Conservation (phyloP, 1,140 invertebrate species). For the Acyrthosiphon pisum region DNA sequence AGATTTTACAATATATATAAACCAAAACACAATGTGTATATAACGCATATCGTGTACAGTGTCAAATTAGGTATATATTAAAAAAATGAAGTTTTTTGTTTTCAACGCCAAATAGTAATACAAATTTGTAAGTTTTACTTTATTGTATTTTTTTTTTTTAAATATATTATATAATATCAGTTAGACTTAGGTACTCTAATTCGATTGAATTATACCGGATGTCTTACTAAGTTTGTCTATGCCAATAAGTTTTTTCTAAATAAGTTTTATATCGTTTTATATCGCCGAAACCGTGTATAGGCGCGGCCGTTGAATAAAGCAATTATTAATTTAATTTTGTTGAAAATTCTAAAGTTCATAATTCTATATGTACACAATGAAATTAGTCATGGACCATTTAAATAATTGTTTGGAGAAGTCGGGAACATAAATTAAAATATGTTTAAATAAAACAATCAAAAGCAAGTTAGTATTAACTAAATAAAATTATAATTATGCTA, state of each 20-base stretch:
- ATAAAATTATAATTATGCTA: neutral
- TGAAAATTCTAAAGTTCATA: neutral
- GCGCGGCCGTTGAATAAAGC: neutral
- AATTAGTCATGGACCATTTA: neutral
- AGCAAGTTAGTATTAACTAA: neutral
- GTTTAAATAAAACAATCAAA: neutral
- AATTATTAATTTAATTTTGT: too few species aligned
- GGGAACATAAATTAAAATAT: neutral
- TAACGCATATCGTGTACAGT: neutral
- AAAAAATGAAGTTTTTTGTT: neutral
- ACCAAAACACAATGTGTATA: neutral
- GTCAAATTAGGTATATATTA: neutral
- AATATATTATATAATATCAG: neutral
- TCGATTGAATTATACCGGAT: neutral
- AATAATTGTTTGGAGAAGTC: neutral
- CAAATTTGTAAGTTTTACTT: neutral
- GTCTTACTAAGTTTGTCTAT: neutral
- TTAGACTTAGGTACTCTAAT: neutral
- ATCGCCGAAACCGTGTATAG: too few species aligned
- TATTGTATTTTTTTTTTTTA: neutral
- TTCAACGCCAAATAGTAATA: neutral
- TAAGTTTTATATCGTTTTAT: neutral
- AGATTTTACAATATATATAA: neutral
- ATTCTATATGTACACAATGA: neutral
- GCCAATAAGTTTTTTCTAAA: neutral